These are phyloP conservation scores for Siderastrea siderea DNA, from an alignment of 92 coral and sea anemone genomes.

Conservation along the genomic window DNA sequence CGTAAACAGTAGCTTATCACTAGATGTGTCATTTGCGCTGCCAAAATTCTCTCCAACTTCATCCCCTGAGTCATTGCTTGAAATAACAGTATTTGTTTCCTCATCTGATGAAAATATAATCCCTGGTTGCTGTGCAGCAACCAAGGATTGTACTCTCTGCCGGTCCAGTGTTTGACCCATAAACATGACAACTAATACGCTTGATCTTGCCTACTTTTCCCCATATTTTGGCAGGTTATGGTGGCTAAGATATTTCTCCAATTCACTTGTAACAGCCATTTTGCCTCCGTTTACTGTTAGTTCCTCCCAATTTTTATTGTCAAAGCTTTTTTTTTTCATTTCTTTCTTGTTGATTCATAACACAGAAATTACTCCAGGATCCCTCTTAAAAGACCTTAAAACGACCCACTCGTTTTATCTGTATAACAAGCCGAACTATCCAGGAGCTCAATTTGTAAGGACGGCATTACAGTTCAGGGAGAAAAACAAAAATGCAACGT, in stretches of 20 bases:
- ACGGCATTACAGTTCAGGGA: too few species aligned
- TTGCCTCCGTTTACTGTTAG: conserved; percentile 39
- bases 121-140: too few species aligned
- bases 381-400: too few species aligned
- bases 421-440: too few species aligned
- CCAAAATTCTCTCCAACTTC: neutral
- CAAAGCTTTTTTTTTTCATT: conserved; percentile 8
- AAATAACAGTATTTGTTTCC: too few species aligned
- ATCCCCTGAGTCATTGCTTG: neutral
- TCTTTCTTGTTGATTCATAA: conserved; percentile 23
- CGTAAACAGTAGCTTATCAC: neutral
- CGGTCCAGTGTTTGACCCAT: neutral
- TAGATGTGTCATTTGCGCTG: conserved; percentile 10
- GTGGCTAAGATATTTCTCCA: conserved; percentile 36
- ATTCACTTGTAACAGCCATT: conserved; percentile 20
- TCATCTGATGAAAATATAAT: too few species aligned
- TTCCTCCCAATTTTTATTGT: conserved; percentile 43
- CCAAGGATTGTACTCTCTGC: too few species aligned
- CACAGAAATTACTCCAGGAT: too few species aligned
- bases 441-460: too few species aligned
- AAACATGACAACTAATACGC: conserved; percentile 13
- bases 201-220: conserved; percentile 14
- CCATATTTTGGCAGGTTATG: conserved; percentile 34
- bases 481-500: too few species aligned
- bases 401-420: too few species aligned